These are phyloP conservation scores for Chrysina gloriosa DNA, from an alignment of 2,888 invertebrate genomes.

Conservation along the genomic window DNA sequence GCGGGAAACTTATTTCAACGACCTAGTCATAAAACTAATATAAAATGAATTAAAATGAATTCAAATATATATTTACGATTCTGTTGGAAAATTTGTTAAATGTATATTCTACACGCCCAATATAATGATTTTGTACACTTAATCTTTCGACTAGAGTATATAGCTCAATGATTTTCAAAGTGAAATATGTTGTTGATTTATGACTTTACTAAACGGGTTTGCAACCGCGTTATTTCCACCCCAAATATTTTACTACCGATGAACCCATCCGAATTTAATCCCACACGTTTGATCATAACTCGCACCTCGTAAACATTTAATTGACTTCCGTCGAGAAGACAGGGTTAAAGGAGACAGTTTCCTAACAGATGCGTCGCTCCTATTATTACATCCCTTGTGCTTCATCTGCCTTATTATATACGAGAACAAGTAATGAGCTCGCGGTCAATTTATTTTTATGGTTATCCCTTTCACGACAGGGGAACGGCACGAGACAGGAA, in stretches of 20 bases:
- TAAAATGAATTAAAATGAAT: too few relatives aligned
- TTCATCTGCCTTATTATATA: slow-evolving; percentile 9
- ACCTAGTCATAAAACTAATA: too few relatives aligned
- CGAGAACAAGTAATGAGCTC: slow-evolving; percentile 21
- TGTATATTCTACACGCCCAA: too few relatives aligned
- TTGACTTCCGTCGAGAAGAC: not conserved
- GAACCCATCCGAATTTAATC: slow-evolving; percentile 8
- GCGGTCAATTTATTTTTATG: slow-evolving; percentile 34
- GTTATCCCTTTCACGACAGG: not conserved
- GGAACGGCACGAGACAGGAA: slow-evolving; percentile 13
- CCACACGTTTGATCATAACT: slow-evolving; percentile 9
- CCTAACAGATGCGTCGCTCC: slow-evolving; percentile 2
- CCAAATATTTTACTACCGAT: not conserved
- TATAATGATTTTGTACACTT: too few relatives aligned
- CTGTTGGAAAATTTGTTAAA: too few relatives aligned
- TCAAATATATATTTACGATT: too few relatives aligned
- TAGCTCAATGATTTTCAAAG: not conserved
- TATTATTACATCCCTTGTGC: not conserved
- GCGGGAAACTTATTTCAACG: too few relatives aligned
- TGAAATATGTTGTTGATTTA: not conserved
- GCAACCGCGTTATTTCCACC: not conserved
- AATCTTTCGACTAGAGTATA: too few relatives aligned
- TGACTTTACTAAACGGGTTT: too few relatives aligned
- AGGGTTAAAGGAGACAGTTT: not conserved
- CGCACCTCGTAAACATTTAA: slow-evolving; percentile 18